Evolutionary conservation across 2,113 vertebrate genomes (phyloP), one percentile per base, ranked within the genome.

Genomic region (Castor canadensis): DNA sequence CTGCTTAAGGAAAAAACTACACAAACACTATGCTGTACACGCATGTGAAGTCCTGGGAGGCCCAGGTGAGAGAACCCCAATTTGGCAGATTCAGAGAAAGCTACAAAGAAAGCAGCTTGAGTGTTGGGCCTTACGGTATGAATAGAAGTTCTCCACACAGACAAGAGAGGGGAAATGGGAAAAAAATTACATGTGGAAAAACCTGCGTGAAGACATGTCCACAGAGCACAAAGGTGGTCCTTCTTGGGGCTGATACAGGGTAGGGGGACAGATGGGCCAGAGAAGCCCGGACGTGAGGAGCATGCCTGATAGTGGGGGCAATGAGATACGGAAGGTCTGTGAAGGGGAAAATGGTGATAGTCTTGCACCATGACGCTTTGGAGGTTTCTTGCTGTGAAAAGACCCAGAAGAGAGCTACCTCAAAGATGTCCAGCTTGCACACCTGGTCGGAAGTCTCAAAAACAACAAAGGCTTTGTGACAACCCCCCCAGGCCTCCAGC

Each of bases 11-110:
- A 26, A 17, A 47, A 80, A 69, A 10, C 6, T 2, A 35, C 24
- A 81, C 28, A 7, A 22, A 13, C 28, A 8, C 1, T 7, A 8
- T 3, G 26, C 79, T 9, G 3, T 1, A 35, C 10, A 10, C 0
- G 2, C 35, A 12, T 16, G 9, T 5, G 2, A 56, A 17, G 40
- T 35, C 49, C 43, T 67, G 32, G 9, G 19, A 66, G 19, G 17
- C 56, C 12, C 20, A 43, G 43, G 40, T 2, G 2, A 60, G 13
- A 64, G 58, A 56, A 20, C 24, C 49, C 9, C 64, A 6, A 3
- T 8, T 28, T 40, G 3, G n/a, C 32, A 28, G 45, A 73, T 17
- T 1, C 38, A 4, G 17, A 45, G 52, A 49, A 24, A 89, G 8
- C 62, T 66, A 30, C 28, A 4, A 9, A 72, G 75, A 43, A 38